Conservation (phyloP, 2,797 vertebrate species). For the Acomys russatus region DNA sequence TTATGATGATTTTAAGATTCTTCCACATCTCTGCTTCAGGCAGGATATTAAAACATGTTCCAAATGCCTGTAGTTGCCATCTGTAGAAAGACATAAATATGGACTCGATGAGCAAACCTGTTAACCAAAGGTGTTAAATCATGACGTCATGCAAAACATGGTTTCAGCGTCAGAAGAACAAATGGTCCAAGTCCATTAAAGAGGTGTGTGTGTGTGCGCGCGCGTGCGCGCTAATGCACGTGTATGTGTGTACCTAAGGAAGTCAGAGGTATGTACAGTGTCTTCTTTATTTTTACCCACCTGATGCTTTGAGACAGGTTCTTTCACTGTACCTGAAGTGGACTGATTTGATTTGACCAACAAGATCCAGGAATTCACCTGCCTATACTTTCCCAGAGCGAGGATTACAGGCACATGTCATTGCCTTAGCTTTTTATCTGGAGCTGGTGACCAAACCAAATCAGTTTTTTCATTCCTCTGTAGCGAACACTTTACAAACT, state of each 20-base stretch:
- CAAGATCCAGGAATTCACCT: background rate
- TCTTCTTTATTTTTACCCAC: background rate
- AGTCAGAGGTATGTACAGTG: background rate
- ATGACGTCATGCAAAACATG: background rate
- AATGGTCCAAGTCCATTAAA: background rate
- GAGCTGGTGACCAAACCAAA: too few species aligned
- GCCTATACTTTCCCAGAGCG: background rate
- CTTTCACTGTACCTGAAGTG: background rate
- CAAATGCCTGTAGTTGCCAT: background rate
- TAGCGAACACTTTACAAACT: too few species aligned
- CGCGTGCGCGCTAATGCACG: too few species aligned
- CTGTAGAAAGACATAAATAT: background rate
- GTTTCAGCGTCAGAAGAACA: background rate
- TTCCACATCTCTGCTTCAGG: background rate
- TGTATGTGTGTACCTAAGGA: background rate
- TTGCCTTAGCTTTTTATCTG: background rate
- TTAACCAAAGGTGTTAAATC: background rate
- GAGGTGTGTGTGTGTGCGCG: background rate
- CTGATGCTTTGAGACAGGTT: background rate
- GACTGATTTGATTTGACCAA: background rate
- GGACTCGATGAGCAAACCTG: background rate
- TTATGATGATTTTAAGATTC: slow-evolving; percentile 17
- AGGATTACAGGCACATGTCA: background rate
- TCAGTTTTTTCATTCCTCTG: background rate
- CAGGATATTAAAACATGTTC: background rate